Conservation (phyloP, 2,113 vertebrate genomes). For the Rhinichthys klamathensis region DNA sequence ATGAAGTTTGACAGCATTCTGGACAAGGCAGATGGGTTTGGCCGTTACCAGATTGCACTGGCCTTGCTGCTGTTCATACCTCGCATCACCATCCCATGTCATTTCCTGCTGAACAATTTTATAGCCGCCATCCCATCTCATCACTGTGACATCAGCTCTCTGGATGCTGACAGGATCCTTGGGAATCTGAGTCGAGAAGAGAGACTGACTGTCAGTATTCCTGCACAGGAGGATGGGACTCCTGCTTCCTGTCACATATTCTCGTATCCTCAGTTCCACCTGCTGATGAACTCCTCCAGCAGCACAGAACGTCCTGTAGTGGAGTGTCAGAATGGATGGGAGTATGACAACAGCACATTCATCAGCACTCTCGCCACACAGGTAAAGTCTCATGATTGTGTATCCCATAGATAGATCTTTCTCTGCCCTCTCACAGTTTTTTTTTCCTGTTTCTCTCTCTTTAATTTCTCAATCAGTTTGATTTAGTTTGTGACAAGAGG, state of each 20-base stretch:
- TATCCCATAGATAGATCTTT: neutral
- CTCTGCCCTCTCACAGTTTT: neutral
- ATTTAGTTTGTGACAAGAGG: constrained; percentile 87
- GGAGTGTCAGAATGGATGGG: constrained; percentile 85
- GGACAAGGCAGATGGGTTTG: constrained; percentile 75
- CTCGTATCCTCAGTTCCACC: constrained; percentile 73
- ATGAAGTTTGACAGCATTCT: constrained; percentile 83
- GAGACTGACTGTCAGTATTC: constrained; percentile 74
- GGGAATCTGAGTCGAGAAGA: constrained; percentile 78
- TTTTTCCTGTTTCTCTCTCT: no score
- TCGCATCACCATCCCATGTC: constrained; percentile 81
- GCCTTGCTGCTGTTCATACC: constrained; percentile 73
- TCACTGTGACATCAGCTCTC: constrained; percentile 77
- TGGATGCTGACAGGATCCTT: constrained; percentile 65
- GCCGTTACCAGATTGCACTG: constrained; percentile 78
- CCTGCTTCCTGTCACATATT: constrained; percentile 85
- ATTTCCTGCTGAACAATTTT: constrained; percentile 90
- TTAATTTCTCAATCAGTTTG: constrained; percentile 77
- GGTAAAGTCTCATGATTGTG: constrained; percentile 66
- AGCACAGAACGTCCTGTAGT: constrained; percentile 56
- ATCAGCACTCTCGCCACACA: constrained; percentile 85
- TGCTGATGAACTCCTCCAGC: constrained; percentile 73
- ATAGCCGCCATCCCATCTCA: constrained; percentile 84
- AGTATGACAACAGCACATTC: constrained; percentile 84
- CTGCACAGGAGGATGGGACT: constrained; percentile 72